These are phyloP conservation scores for Cuculus canorus DNA, from an alignment of 2,797 vertebrate species.

Conservation along the genomic window DNA sequence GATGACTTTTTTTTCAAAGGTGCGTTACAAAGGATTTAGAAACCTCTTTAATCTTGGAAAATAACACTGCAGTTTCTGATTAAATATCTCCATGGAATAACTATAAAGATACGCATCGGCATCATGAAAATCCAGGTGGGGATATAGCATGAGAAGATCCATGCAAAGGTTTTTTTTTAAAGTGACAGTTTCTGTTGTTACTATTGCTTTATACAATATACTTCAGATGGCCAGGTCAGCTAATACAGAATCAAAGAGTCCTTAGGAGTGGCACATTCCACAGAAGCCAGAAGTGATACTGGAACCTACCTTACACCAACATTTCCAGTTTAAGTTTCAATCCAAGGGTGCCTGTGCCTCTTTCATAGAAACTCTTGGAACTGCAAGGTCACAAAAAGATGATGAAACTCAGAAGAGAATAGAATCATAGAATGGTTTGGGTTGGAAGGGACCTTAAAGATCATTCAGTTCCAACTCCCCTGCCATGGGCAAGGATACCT, in stretches of 20 bases:
- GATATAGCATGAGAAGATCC: not conserved
- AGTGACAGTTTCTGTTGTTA: not conserved
- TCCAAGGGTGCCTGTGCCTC: not conserved
- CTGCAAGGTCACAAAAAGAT: not conserved
- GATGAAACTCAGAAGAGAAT: not conserved
- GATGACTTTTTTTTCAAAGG: slow-evolving; percentile 33
- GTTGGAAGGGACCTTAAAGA: no score
- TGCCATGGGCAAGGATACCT: no score
- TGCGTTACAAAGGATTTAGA: slow-evolving; percentile 15
- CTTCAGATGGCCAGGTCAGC: not conserved
- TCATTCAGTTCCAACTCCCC: no score
- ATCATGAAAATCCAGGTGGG: not conserved
- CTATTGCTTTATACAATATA: not conserved
- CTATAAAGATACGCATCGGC: not conserved
- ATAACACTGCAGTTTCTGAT: not conserved
- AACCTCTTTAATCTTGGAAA: not conserved
- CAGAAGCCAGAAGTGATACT: not conserved
- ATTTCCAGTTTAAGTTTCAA: not conserved
- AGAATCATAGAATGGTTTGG: no score
- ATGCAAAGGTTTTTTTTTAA: not conserved
- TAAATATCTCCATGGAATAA: not conserved
- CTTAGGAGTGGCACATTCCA: not conserved
- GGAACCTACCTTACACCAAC: not conserved
- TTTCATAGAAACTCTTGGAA: not conserved
- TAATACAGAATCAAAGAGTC: not conserved